These are phyloP conservation scores for Apolygus lucorum DNA, from an alignment of 1,140 invertebrate species.

Conservation along the genomic window DNA sequence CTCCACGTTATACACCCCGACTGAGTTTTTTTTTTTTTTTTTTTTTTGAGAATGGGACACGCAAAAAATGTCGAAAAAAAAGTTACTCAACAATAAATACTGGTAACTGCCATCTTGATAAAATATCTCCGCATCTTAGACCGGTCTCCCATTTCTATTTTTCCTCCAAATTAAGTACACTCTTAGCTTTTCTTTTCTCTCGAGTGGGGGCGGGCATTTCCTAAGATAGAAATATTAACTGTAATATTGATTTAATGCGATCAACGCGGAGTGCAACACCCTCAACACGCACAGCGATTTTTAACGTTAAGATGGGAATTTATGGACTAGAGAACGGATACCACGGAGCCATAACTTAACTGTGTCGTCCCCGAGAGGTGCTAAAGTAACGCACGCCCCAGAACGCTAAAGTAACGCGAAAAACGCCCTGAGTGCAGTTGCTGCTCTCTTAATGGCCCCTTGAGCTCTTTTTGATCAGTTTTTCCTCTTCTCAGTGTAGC, in stretches of 20 bases:
- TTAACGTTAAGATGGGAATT: conserved; percentile 5
- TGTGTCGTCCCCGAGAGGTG: neutral
- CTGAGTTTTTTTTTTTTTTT: neutral
- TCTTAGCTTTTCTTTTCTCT: neutral
- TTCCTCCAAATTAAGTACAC: neutral
- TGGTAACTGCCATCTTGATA: neutral
- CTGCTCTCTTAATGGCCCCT: conserved; percentile 9
- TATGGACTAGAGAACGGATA: conserved; percentile 1
- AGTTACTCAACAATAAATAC: neutral
- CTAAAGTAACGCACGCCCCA: no score
- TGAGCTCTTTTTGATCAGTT: conserved; percentile 16
- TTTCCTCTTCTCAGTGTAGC: neutral
- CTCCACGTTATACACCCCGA: neutral
- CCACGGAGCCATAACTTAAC: conserved; percentile 5
- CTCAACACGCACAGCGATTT: neutral
- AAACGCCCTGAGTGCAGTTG: conserved; percentile 12
- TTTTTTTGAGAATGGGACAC: conserved; percentile 2
- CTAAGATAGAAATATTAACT: conserved; percentile 5
- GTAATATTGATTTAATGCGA: conserved; percentile 21
- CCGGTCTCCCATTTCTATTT: neutral
- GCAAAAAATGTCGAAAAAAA: conserved; percentile 6
- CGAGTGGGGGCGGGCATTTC: neutral
- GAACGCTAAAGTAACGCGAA: conserved; percentile 9
- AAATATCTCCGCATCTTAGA: neutral
- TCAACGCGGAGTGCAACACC: neutral